These are phyloP conservation scores for Potorous gilbertii DNA, from an alignment of 2,797 vertebrate species.

Conservation along the genomic window DNA sequence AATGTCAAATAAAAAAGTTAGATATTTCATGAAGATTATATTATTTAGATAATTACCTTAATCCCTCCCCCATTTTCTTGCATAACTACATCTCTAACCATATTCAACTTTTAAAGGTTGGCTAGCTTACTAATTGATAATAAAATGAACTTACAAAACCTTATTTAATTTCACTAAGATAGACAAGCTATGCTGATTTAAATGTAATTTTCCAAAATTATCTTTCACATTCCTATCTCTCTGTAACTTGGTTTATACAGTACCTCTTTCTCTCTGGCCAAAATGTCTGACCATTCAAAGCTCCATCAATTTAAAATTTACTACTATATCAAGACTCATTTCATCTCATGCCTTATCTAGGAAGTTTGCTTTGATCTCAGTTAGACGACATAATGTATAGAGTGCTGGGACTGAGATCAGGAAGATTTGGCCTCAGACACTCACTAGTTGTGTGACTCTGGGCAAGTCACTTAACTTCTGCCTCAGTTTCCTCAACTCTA, in stretches of 20 bases:
- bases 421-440: background rate
- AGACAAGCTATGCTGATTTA: background rate
- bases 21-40: background rate
- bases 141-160: background rate
- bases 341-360: background rate
- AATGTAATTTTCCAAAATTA: background rate
- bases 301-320: background rate
- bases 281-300: background rate
- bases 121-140: background rate
- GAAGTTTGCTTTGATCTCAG: background rate
- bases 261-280: background rate
- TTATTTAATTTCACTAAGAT: background rate
- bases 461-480: background rate
- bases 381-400: background rate
- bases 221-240: background rate
- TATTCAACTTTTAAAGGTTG: background rate
- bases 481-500: background rate
- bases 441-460: background rate
- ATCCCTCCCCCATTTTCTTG: background rate
- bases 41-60: background rate
- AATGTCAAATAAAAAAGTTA: background rate
- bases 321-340: background rate
- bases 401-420: background rate
- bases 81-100: background rate
- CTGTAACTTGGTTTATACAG: background rate